Conservation (phyloP, 2,797 vertebrate genomes). For the Aphelocoma californica region DNA sequence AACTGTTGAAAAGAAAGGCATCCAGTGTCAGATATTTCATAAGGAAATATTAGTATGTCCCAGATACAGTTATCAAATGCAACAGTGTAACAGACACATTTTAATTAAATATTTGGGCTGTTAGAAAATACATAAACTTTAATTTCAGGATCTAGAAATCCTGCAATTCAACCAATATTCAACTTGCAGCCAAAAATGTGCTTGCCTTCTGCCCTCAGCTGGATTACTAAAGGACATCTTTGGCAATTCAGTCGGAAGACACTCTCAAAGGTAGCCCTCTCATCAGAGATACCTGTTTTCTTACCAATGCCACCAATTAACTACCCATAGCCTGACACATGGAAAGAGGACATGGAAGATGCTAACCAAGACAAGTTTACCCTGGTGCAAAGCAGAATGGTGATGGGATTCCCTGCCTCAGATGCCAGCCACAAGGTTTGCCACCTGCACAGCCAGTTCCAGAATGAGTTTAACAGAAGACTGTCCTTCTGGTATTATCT, state of each 20-base stretch:
- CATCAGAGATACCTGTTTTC: not conserved
- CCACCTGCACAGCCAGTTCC: not conserved
- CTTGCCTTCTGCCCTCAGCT: not conserved
- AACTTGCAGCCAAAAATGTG: accelerated
- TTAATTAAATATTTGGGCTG: not conserved
- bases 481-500: not conserved
- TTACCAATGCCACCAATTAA: not conserved
- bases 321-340: not conserved
- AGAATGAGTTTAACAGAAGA: not conserved
- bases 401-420: not conserved
- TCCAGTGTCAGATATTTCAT: not conserved
- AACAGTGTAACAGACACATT: not conserved
- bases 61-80: not conserved
- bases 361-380: not conserved
- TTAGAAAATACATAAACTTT: not conserved
- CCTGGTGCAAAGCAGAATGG: not conserved
- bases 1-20: not conserved
- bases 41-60: not conserved
- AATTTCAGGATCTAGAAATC: not conserved
- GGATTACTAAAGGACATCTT: not conserved
- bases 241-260: not conserved
- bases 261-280: not conserved
- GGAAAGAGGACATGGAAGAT: not conserved
- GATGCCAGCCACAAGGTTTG: not conserved
- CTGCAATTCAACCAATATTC: not conserved